Conservation (phyloP, 2,888 invertebrate genomes). For the Limnephilus rhombicus region DNA sequence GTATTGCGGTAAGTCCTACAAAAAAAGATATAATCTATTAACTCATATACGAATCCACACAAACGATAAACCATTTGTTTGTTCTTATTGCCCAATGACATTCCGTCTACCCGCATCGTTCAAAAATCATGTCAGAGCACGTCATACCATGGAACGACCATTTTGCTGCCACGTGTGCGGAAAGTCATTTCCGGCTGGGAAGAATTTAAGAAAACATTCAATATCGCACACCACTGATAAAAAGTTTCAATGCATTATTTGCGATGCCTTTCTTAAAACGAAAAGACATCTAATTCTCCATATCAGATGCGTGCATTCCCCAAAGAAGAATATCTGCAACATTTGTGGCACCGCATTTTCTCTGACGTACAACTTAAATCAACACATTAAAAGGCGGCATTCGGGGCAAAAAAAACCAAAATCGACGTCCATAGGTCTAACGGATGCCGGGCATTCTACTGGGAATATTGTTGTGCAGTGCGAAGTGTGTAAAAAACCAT, state of each 20-base stretch:
- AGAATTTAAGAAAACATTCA: constrained; percentile 29
- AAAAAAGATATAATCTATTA: constrained; percentile 29
- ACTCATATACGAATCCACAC: constrained; percentile 47
- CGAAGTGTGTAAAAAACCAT: constrained; percentile 50
- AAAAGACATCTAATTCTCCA: constrained; percentile 47
- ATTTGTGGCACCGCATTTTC: constrained; percentile 46
- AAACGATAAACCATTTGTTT: constrained; percentile 41
- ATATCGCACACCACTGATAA: constrained; percentile 24
- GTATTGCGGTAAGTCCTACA: constrained; percentile 39
- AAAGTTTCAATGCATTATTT: constrained; percentile 49
- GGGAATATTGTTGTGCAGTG: constrained; percentile 11
- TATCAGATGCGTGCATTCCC: constrained; percentile 34
- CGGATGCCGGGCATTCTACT: not conserved
- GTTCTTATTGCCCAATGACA: constrained; percentile 35
- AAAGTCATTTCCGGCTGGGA: constrained; percentile 44
- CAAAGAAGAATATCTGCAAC: constrained; percentile 50
- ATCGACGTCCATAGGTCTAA: not conserved
- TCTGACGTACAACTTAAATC: constrained; percentile 50
- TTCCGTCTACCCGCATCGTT: constrained; percentile 36
- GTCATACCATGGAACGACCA: constrained; percentile 43
- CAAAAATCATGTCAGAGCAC: no score
- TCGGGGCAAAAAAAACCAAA: not conserved
- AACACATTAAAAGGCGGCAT: constrained; percentile 52
- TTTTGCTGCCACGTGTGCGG: constrained; percentile 50
- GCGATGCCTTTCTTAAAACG: constrained; percentile 37